Percentiles rank a stretch among this genome's conserved stretches.
phyloP scores from a whole-genome alignment of 2,888 invertebrate genomes.

The Corythucha ciliata region DNA sequence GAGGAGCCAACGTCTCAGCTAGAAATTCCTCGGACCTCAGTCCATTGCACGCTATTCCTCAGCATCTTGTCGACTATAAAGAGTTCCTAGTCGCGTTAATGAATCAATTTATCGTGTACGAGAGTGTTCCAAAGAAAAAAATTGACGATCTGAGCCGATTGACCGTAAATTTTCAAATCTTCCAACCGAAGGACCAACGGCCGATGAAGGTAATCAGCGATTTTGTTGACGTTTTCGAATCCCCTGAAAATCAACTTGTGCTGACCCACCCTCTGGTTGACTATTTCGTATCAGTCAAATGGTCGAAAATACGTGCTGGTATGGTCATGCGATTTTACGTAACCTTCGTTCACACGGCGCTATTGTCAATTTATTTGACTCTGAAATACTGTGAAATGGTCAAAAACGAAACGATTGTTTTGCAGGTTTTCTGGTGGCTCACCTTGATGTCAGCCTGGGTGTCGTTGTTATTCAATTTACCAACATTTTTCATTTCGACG shows the following conservation, averaged over 20 bases:
- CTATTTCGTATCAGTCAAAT: slow-evolving; percentile 1
- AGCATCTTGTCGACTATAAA: neutral
- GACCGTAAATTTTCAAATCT: neutral
- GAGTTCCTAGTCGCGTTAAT: neutral
- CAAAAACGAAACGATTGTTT: neutral
- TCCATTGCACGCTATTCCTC: neutral
- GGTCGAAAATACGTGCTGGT: neutral
- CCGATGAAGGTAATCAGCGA: neutral
- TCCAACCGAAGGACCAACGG: neutral
- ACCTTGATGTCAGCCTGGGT: slow-evolving; percentile 1
- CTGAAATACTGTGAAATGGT: neutral
- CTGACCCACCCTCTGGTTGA: slow-evolving; percentile 4
- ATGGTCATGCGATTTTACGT: slow-evolving; percentile 3
- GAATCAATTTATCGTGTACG: slow-evolving; percentile 1
- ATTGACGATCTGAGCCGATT: too few species aligned
- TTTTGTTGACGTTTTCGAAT: neutral
- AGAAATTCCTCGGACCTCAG: too few species aligned
- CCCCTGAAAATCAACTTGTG: neutral
- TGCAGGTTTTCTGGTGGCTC: neutral
- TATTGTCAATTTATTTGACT: neutral
- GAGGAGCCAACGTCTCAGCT: neutral
- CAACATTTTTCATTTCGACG: neutral
- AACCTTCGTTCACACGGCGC: neutral
- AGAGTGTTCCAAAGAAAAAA: neutral
- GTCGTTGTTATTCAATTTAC: slow-evolving; percentile 2